Conservation (phyloP, 2,888 invertebrate genomes). For the Luperina nickerlii region DNA sequence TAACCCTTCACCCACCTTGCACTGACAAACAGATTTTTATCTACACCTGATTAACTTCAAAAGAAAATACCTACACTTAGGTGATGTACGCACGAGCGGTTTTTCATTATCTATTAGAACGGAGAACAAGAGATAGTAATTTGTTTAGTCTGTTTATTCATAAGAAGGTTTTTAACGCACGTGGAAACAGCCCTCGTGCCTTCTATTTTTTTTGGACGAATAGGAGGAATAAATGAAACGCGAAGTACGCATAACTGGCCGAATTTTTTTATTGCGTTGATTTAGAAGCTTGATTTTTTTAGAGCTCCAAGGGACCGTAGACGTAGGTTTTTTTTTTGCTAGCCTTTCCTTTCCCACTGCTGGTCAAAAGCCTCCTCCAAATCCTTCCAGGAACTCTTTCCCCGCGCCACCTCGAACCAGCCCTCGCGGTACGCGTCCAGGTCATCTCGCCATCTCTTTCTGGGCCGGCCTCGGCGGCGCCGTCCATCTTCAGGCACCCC, state of each 20-base stretch:
- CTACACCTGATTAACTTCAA: constrained; percentile 1
- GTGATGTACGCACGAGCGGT: neutral
- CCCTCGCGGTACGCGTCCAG: too few relatives aligned
- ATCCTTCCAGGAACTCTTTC: too few relatives aligned
- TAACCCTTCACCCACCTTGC: neutral
- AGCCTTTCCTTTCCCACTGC: too few relatives aligned
- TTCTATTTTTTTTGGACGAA: neutral
- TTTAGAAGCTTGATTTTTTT: too few relatives aligned
- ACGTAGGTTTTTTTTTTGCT: too few relatives aligned
- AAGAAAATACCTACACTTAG: constrained; percentile 15
- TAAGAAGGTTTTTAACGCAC: neutral
- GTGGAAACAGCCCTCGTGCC: neutral
- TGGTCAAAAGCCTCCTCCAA: too few relatives aligned
- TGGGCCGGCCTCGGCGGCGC: too few relatives aligned
- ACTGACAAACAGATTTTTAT: constrained; percentile 16
- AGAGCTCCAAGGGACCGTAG: too few relatives aligned
- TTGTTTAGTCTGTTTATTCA: neutral
- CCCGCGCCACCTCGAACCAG: too few relatives aligned
- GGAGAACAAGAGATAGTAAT: neutral
- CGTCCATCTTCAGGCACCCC: too few relatives aligned
- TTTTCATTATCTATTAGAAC: neutral
- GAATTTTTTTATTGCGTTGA: neutral
- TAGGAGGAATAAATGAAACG: neutral
- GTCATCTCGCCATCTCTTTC: too few relatives aligned
- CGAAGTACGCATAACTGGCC: neutral